Evolutionary conservation across 92 coral and sea anemone genomes (phyloP).

Genomic region (Plumapathes pennacea): DNA sequence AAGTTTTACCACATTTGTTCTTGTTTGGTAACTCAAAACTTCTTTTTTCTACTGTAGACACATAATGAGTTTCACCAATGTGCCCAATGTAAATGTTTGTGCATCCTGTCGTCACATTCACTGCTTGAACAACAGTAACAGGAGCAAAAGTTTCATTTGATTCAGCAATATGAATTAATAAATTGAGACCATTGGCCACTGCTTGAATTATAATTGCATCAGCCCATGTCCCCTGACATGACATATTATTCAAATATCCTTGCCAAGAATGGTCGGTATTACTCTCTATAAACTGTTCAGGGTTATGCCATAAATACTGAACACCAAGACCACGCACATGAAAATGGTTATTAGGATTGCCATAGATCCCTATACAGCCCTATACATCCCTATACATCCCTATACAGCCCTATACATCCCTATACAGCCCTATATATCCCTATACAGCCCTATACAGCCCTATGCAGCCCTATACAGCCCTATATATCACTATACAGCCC

Average conservation of each 20-base stretch:
- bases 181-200: conserved; percentile 50
- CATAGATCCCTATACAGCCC: too few relatives aligned
- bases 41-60: conserved; percentile 23
- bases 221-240: conserved; percentile 58
- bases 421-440: too few relatives aligned
- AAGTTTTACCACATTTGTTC: neutral
- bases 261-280: conserved; percentile 47
- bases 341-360: conserved; percentile 22
- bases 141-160: conserved; percentile 43
- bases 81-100: conserved; percentile 35
- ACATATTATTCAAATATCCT: conserved; percentile 40
- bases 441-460: too few relatives aligned
- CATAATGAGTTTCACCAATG: conserved; percentile 44
- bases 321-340: conserved; percentile 36
- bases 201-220: conserved; percentile 62
- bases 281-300: conserved; percentile 37
- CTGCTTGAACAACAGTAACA: conserved; percentile 28
- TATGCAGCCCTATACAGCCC: too few relatives aligned
- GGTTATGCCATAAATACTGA: conserved; percentile 28
- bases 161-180: conserved; percentile 42
- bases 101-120: conserved; percentile 8
- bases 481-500: too few relatives aligned
- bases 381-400: too few relatives aligned
- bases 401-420: too few relatives aligned
- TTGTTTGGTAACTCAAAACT: neutral